Evolutionary conservation across 2,888 invertebrate genomes (phyloP).

Genomic region (Metopia argyrocephala): DNA sequence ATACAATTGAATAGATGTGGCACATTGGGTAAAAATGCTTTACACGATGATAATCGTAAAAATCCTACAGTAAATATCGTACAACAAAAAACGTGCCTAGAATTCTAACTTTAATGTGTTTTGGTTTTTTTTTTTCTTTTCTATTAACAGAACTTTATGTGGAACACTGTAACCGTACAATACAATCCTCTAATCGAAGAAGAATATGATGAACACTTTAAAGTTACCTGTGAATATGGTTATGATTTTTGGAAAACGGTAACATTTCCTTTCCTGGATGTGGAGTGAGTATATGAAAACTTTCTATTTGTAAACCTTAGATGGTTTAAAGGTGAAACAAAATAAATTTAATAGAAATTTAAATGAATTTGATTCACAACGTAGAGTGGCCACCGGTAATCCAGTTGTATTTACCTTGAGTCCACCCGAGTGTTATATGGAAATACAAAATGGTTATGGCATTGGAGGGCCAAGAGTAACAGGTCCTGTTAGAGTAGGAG

Average conservation of each 20-base stretch:
- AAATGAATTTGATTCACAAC: conserved; percentile 63
- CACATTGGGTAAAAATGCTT: conserved; percentile 91
- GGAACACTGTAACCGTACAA: conserved; percentile 97
- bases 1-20: conserved; percentile 95
- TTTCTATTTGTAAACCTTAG: conserved; percentile 16
- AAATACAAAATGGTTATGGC: conserved; percentile 94
- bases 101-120: no score
- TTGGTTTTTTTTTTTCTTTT: background rate
- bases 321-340: conserved; percentile 43
- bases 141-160: conserved; percentile 89
- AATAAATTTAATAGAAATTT: conserved; percentile 53
- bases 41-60: conserved; percentile 90
- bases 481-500: conserved; percentile 94
- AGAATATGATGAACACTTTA: conserved; percentile 96
- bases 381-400: conserved; percentile 94
- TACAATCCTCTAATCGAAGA: conserved; percentile 96
- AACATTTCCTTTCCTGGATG: conserved; percentile 95
- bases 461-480: conserved; percentile 90
- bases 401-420: conserved; percentile 95
- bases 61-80: conserved; percentile 86
- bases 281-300: conserved; percentile 86
- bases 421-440: conserved; percentile 97
- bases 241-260: conserved; percentile 98
- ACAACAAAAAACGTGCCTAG: no score
- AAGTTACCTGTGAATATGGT: conserved; percentile 96